Evolutionary conservation across 2,797 vertebrate species (phyloP).

Genomic region (Falco novaeseelandiae): DNA sequence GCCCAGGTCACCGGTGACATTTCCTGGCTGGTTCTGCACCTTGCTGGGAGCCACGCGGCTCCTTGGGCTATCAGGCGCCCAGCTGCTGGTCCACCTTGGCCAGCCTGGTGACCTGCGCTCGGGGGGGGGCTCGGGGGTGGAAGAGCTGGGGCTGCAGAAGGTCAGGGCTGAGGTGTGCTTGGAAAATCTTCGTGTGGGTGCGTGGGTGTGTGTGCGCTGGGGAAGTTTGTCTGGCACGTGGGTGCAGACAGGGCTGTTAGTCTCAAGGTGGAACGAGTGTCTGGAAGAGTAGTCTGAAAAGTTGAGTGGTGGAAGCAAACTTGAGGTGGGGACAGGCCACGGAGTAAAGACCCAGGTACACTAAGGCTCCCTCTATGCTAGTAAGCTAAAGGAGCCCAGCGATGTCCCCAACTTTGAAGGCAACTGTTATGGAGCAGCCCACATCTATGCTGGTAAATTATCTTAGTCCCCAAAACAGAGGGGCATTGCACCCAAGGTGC

Average conservation of each 20-base stretch:
- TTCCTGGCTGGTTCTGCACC: not conserved
- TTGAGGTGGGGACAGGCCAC: not conserved
- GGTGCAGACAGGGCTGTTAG: not conserved
- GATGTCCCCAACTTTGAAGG: not conserved
- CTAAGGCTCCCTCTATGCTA: not conserved
- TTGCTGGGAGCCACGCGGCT: accelerated
- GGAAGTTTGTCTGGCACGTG: not conserved
- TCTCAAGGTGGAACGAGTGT: not conserved
- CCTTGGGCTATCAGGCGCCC: not conserved
- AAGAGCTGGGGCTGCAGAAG: constrained; percentile 27
- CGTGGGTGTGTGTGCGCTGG: not conserved
- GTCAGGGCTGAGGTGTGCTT: constrained; percentile 48
- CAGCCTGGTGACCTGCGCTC: constrained; percentile 3
- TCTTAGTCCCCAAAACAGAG: not conserved
- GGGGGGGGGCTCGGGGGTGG: not conserved
- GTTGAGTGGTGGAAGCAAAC: not conserved
- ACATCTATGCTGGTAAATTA: not conserved
- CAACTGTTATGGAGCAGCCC: not conserved
- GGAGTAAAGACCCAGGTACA: not conserved
- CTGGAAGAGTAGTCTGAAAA: not conserved
- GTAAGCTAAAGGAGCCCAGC: not conserved
- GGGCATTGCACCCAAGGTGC: not conserved
- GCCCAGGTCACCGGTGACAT: not conserved
- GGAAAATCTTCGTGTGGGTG: not conserved
- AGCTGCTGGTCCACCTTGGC: not conserved